phyloP scores from a whole-genome alignment of 2,888 invertebrate species.

The Helleia helle region DNA sequence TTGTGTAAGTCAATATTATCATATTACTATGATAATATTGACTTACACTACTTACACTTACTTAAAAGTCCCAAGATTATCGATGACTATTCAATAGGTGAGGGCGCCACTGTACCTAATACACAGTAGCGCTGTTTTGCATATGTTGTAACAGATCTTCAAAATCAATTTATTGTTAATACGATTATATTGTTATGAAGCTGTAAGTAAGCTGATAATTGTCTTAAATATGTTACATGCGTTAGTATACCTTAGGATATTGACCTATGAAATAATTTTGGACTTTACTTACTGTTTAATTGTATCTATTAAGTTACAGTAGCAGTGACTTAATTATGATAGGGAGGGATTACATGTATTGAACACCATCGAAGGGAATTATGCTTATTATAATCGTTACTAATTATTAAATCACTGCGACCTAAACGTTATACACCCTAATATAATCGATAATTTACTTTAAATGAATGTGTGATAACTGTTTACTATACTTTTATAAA shows the following conservation, averaged over 20 bases:
- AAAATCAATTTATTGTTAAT: no score
- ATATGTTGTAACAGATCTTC: no score
- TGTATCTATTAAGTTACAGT: conserved; percentile 6
- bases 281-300: conserved; percentile 20
- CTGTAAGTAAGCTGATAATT: no score
- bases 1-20: no score
- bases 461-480: conserved; percentile 6
- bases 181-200: no score
- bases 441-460: background rate
- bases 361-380: conserved; percentile 19
- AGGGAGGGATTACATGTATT: conserved; percentile 19
- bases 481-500: background rate
- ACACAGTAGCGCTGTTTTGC: no score
- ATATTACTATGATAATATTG: no score
- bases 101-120: no score
- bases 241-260: background rate
- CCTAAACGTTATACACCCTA: conserved; percentile 11
- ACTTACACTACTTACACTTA: no score
- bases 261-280: conserved; percentile 22
- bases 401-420: conserved; percentile 20
- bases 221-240: background rate
- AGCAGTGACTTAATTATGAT: conserved; percentile 18
- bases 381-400: conserved; percentile 10
- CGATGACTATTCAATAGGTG: no score
- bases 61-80: no score